A percentile compares a stretch with the other conserved stretches of the same genome.
Conservation (phyloP, 2,888 invertebrate genomes). For the Cerceris ruficornis region DNA sequence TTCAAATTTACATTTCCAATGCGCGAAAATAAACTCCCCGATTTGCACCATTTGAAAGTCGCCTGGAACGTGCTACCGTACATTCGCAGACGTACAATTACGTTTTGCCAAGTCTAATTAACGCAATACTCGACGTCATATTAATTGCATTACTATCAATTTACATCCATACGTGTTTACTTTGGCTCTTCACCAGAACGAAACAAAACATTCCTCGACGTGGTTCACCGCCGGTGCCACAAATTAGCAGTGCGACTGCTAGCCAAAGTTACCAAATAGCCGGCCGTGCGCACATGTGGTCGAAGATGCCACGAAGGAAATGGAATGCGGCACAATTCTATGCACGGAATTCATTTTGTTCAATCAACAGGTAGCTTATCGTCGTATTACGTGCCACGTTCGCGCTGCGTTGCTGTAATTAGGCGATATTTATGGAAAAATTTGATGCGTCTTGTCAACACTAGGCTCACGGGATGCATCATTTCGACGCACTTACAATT, state of each 20-base stretch:
- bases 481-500: not conserved
- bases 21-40: not conserved
- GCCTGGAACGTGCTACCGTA: not conserved
- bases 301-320: constrained; percentile 47
- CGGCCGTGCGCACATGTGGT: constrained; percentile 25
- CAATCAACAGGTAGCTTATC: constrained; percentile 47
- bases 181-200: constrained; percentile 24
- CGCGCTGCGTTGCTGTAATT: constrained; percentile 5
- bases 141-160: constrained; percentile 42
- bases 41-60: not conserved
- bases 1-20: not conserved
- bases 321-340: constrained; percentile 32
- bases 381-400: not conserved
- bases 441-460: not conserved
- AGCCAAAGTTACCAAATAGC: constrained; percentile 34
- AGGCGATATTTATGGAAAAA: not conserved
- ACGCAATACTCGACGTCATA: constrained; percentile 14
- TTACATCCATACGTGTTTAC: constrained; percentile 7
- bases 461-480: not conserved
- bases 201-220: constrained; percentile 44
- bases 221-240: constrained; percentile 26
- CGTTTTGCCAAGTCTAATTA: constrained; percentile 16
- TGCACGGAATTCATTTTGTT: constrained; percentile 30
- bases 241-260: constrained; percentile 46
- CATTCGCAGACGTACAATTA: not conserved